These are phyloP conservation scores for Gadopsis marmoratus DNA, from an alignment of 2,797 vertebrate genomes.

Conservation along the genomic window DNA sequence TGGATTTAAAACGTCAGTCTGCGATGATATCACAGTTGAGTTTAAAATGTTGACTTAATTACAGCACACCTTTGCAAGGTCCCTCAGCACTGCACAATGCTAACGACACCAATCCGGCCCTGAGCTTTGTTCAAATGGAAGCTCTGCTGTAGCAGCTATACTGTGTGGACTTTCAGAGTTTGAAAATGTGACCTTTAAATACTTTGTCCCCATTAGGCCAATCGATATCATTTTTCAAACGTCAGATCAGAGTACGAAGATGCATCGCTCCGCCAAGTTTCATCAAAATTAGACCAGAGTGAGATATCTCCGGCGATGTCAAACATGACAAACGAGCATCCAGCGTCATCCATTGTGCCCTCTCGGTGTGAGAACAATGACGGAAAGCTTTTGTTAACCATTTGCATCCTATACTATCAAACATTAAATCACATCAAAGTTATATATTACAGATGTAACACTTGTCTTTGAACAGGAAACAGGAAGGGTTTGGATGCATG, in stretches of 20 bases:
- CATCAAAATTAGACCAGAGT: slow-evolving; percentile 56
- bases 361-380: slow-evolving; percentile 19
- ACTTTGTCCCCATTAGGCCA: slow-evolving; percentile 37
- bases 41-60: neutral
- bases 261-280: slow-evolving; percentile 48
- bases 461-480: neutral
- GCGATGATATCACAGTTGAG: neutral
- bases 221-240: slow-evolving; percentile 58
- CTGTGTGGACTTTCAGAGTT: neutral
- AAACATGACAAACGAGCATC: slow-evolving; percentile 37
- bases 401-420: slow-evolving; percentile 4
- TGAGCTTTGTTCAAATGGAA: neutral
- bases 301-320: slow-evolving; percentile 52
- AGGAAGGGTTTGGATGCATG: slow-evolving; percentile 6
- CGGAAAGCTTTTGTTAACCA: slow-evolving; percentile 7
- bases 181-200: slow-evolving; percentile 64
- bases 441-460: neutral
- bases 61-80: neutral
- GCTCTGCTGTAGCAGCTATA: neutral
- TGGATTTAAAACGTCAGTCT: slow-evolving; percentile 2
- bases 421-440: slow-evolving; percentile 2
- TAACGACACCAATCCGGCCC: neutral
- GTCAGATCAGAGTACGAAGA: slow-evolving; percentile 41
- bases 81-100: neutral
- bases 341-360: slow-evolving; percentile 7